Base-by-base conservation (phyloP, 1,140 invertebrate species). In the Oppia nitens region DNA sequence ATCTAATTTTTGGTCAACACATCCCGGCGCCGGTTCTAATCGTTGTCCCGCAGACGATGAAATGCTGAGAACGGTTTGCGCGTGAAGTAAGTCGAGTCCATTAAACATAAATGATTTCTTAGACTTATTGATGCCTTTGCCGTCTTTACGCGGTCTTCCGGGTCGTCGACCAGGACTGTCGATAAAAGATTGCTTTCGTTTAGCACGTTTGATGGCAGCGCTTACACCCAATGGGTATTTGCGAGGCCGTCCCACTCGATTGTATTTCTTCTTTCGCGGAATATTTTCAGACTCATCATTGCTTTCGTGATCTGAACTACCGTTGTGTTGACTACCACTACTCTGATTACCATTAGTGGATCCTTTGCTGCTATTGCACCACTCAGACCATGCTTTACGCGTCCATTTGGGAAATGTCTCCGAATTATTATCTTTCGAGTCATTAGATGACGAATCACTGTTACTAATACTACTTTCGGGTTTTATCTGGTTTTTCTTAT, bases 61-160 rank as follows among this genome's bases (percentile, higher is more conserved):
- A 0, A 88, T 93, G 66, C 87, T 92, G 2, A 89, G 76, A 52
- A 94, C 72, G 21, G 90, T 94, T 71, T 92, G 83, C 66, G 81
- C 87, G 69, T 95, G 90, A 59, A 95, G 72, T 61, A 92, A 73
- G 73, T 93, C 89, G 54, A 94, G 74, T 21, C 88, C 87, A 59
- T 82, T 83, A 63, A 88, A 88, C 71, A 83, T 80, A 26, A 79
- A 77, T 6, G 75, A 66, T 66, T 80, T 81, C 66, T 81, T 82
- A 2, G 75, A 73, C 66, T 78, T 80, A 28, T 63, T 59, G 2
- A 72, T 69, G 64, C 75, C 59, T 76, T 66, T 77, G 63, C 56
- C 60, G 50, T 52, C 63, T 60, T 59, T 68, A 61, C 57, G 64
- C 78, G 11, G 77, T 66, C 70, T 50, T 71, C 63, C 74, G 67